Evolutionary conservation across 2,797 vertebrate genomes (phyloP).

Genomic region (Squalus acanthias): DNA sequence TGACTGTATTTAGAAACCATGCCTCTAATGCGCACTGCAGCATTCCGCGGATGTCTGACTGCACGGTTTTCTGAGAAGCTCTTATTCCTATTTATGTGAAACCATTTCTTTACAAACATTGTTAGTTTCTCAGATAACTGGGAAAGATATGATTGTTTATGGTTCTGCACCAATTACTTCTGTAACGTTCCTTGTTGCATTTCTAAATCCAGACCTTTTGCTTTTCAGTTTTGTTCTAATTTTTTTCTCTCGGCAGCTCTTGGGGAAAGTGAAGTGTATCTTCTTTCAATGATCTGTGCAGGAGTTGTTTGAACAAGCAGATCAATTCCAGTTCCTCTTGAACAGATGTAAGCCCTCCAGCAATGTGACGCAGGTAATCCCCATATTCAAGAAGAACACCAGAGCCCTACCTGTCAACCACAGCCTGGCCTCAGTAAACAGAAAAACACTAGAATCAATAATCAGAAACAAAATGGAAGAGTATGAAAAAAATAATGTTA

Average conservation of each 20-base stretch:
- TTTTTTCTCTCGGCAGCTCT: background rate
- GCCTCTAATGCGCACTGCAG: background rate
- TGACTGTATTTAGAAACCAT: background rate
- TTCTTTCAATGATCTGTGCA: background rate
- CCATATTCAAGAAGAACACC: background rate
- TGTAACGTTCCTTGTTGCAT: background rate
- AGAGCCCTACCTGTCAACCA: background rate
- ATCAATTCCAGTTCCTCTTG: background rate
- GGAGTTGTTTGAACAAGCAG: background rate
- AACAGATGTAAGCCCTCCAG: background rate
- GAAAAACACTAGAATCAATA: background rate
- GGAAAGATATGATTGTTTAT: background rate
- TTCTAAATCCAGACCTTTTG: background rate
- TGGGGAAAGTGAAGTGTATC: background rate
- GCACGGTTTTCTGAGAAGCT: background rate
- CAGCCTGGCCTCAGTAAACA: background rate
- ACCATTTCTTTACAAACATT: background rate
- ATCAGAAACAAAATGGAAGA: background rate
- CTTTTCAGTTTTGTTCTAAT: background rate
- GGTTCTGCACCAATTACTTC: background rate
- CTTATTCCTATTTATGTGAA: background rate
- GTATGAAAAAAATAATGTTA: background rate
- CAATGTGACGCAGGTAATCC: background rate
- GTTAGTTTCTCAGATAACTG: background rate
- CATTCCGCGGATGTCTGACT: background rate